These are phyloP conservation scores for Desmodus rotundus DNA, from an alignment of 2,113 vertebrate genomes.

Conservation along the genomic window DNA sequence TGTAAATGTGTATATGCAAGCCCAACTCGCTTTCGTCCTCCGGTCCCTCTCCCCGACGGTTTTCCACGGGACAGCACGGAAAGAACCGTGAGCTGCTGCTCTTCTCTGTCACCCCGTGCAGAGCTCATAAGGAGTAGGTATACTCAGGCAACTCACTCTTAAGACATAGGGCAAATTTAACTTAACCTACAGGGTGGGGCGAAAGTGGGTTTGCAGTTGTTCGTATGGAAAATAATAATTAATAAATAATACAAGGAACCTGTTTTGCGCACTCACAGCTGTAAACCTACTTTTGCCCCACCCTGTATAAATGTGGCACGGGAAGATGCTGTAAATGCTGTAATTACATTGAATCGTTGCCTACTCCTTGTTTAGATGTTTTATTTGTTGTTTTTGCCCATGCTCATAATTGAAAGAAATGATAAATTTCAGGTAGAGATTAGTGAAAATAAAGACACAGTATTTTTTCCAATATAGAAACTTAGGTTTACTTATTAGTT, in stretches of 20 bases:
- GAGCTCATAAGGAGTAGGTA: not conserved
- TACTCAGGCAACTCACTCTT: not conserved
- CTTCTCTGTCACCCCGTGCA: not conserved
- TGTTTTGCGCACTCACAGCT: too few species aligned
- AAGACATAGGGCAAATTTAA: not conserved
- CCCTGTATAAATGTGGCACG: not conserved
- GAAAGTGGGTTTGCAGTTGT: too few species aligned
- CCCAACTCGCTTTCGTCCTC: not conserved
- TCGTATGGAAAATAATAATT: too few species aligned
- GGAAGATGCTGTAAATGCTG: not conserved
- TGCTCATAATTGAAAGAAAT: slow-evolving; percentile 9
- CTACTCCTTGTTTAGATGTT: not conserved
- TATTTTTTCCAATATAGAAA: not conserved
- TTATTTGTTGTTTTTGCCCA: not conserved
- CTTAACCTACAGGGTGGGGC: not conserved
- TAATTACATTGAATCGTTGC: not conserved
- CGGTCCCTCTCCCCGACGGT: not conserved
- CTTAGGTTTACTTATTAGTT: not conserved
- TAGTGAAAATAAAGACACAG: not conserved
- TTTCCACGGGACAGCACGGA: not conserved
- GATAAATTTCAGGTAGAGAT: not conserved
- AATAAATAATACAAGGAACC: too few species aligned
- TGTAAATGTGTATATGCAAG: not conserved
- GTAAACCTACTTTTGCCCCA: too few species aligned
- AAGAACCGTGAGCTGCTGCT: not conserved